Evolutionary conservation across 2,888 invertebrate genomes (phyloP), one percentile per base, ranked within the genome.

Genomic region (Odontocolon sp.): DNA sequence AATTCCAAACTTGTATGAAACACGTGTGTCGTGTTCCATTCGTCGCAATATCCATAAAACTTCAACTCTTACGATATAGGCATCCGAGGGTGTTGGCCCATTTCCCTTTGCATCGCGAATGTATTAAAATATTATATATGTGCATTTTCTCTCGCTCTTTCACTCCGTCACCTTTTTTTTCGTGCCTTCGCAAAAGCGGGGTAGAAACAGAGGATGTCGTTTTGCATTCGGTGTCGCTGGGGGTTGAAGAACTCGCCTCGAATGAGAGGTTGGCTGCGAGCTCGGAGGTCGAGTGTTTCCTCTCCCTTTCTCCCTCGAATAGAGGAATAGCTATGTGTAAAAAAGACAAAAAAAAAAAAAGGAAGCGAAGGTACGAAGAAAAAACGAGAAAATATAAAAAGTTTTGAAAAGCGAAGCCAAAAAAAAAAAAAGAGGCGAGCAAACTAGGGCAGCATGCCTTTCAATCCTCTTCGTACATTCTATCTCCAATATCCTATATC

Each of bases 231-330:
- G n/a, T n/a, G n/a, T n/a, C n/a, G n/a, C n/a, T n/a, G n/a, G n/a
- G n/a, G n/a, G n/a, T n/a, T n/a, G n/a, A n/a, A n/a, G n/a, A 57
- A 52, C 66, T 31, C 38, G 50, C 47, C 64, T 38, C 56, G 56
- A 66, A 72, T 50, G 64, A 72, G 72, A 72, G 59, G 57, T 40
- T 50, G 66, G 28, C 40, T 31, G 47, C 26, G 64, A 47, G 63
- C 57, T 57, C 57, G 57, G 47, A 50, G 72, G 57, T 72, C 57
- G 57, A 50, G 66, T 50, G 59, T 6, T 4, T 28, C 23, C 66
- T 52, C 66, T 66, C 72, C 57, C 66, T 72, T 38, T 47, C 50
- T 40, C 50, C 66, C 40, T 50, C 14, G 31, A 14, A 45, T 45
- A 26, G 26, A 56, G 14, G 16, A 70, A 61, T 69, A 45, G 59